phyloP scores from a whole-genome alignment of 2,113 vertebrate species.

The Chunga burmeisteri region DNA sequence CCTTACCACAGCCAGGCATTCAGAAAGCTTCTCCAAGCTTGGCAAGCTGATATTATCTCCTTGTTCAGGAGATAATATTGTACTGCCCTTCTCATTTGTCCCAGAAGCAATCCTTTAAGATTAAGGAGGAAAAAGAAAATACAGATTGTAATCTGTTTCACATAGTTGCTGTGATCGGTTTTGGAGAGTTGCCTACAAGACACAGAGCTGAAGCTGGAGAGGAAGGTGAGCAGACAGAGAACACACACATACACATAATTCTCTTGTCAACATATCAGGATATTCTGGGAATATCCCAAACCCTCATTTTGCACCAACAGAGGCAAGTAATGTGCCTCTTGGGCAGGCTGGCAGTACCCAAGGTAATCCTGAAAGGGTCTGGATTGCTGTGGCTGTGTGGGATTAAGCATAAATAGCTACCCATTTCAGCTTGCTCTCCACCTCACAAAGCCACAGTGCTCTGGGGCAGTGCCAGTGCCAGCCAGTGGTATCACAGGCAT shows the following conservation, averaged over 20 bases:
- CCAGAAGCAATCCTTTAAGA: neutral
- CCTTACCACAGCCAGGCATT: neutral
- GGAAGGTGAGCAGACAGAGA: neutral
- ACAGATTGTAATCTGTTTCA: neutral
- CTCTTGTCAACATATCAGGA: neutral
- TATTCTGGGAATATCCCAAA: neutral
- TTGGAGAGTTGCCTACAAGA: neutral
- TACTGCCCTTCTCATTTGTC: neutral
- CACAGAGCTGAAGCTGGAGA: neutral
- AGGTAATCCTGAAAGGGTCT: neutral
- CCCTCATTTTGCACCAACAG: neutral
- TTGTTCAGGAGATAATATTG: neutral
- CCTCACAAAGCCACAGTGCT: neutral
- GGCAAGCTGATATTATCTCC: neutral
- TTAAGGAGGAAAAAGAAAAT: neutral
- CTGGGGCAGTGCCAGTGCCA: neutral
- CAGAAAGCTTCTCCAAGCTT: neutral
- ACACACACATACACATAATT: neutral
- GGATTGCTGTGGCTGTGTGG: neutral
- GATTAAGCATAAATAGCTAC: too few relatives aligned
- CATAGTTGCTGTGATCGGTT: neutral
- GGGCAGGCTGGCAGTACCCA: neutral
- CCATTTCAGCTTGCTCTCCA: neutral
- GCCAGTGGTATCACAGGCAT: neutral
- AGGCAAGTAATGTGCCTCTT: neutral